Evolutionary conservation across 1,140 invertebrate genomes (phyloP).

Genomic region (Musca domestica): DNA sequence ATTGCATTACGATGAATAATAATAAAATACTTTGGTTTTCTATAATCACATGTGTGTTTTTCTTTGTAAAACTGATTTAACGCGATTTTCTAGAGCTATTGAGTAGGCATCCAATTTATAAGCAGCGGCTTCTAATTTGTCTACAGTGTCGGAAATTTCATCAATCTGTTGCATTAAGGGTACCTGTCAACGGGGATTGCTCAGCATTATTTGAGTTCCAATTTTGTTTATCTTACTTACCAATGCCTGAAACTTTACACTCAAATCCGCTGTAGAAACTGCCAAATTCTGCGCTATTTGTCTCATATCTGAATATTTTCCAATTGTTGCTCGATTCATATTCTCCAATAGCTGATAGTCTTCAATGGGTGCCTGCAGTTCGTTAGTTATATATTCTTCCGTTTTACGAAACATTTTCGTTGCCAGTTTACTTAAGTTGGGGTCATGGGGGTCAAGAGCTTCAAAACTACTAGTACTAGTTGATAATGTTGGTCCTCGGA

Average conservation of each 20-base stretch:
- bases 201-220: not conserved
- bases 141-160: slow-evolving; percentile 82
- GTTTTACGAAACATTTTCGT: slow-evolving; percentile 88
- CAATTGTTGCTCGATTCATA: slow-evolving; percentile 76
- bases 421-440: slow-evolving; percentile 80
- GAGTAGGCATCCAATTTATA: slow-evolving; percentile 84
- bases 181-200: slow-evolving; percentile 58
- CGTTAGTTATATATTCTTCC: slow-evolving; percentile 84
- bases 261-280: slow-evolving; percentile 69
- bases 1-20: slow-evolving; percentile 2
- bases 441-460: slow-evolving; percentile 81
- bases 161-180: slow-evolving; percentile 79
- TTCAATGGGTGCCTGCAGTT: slow-evolving; percentile 78
- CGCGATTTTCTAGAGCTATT: slow-evolving; percentile 78
- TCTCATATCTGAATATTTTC: slow-evolving; percentile 81
- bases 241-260: slow-evolving; percentile 68
- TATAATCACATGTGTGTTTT: slow-evolving; percentile 53
- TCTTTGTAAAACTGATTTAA: slow-evolving; percentile 64
- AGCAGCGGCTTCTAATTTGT: slow-evolving; percentile 82
- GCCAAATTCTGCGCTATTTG: slow-evolving; percentile 73
- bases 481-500: slow-evolving; percentile 69
- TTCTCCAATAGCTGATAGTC: slow-evolving; percentile 81
- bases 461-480: slow-evolving; percentile 78
- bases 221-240: slow-evolving; percentile 23
- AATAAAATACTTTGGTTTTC: not conserved